Percentiles rank a stretch among this genome's conserved stretches.
These are phyloP conservation scores for Prinia subflava DNA, from an alignment of 2,113 vertebrate genomes.

Conservation along the genomic window DNA sequence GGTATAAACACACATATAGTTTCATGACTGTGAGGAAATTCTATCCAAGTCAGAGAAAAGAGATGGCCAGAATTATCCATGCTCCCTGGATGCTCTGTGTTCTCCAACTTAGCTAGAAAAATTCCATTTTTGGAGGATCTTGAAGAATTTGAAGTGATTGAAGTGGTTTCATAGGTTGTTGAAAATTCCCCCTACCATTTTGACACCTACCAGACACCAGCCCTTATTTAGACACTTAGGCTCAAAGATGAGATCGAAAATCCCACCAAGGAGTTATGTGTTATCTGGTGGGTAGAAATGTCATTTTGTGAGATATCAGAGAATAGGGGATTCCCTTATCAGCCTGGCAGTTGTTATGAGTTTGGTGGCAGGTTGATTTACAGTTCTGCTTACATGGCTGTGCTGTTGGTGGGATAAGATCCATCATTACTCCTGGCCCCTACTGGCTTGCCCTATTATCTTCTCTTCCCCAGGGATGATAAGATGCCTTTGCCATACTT, in stretches of 20 bases:
- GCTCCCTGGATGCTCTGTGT: background rate
- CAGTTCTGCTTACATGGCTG: background rate
- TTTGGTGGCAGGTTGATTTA: background rate
- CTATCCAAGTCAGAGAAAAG: background rate
- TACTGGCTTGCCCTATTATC: background rate
- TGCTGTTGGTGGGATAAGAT: background rate
- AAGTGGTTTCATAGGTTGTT: background rate
- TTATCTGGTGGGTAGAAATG: background rate
- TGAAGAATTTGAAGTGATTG: background rate
- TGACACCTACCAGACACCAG: background rate
- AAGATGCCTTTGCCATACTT: background rate
- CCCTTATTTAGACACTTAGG: background rate
- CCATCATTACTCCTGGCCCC: background rate
- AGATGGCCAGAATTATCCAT: background rate
- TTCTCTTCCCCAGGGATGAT: background rate
- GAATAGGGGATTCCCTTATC: background rate
- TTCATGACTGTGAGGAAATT: background rate
- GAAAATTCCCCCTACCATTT: background rate
- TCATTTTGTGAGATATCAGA: background rate
- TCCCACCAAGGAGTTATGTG: background rate
- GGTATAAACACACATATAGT: background rate
- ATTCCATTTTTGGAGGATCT: background rate
- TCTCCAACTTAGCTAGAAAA: background rate
- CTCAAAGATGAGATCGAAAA: background rate
- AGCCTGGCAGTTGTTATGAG: background rate